phyloP scores from a whole-genome alignment of 1,140 invertebrate genomes.

The Drosophila saltans region DNA sequence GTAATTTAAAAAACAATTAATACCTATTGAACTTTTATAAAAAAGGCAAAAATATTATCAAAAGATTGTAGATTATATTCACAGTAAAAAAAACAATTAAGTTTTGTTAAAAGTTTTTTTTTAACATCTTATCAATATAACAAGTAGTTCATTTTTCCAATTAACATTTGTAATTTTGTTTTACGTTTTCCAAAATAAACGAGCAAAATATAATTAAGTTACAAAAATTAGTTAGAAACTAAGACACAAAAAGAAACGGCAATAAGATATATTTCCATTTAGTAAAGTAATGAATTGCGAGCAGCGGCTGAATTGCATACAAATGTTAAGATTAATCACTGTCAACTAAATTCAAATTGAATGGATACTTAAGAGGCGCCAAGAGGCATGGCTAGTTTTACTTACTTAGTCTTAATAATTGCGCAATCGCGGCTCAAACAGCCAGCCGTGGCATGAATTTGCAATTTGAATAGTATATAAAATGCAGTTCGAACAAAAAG shows the following conservation, averaged over 20 bases:
- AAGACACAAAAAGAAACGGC: constrained; percentile 2
- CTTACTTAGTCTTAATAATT: constrained; percentile 43
- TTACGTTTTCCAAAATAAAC: too few species aligned
- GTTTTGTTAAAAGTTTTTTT: too few species aligned
- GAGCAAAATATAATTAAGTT: background rate
- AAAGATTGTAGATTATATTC: too few species aligned
- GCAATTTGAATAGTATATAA: constrained; percentile 52
- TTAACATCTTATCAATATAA: too few species aligned
- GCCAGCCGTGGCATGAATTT: constrained; percentile 66
- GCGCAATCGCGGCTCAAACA: constrained; percentile 58
- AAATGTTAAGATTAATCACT: constrained; percentile 77
- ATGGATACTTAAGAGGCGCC: constrained; percentile 67
- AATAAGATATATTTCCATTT: background rate
- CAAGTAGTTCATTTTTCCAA: too few species aligned
- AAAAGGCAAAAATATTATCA: too few species aligned
- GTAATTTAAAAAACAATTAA: too few species aligned
- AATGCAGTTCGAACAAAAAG: constrained; percentile 35
- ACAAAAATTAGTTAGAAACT: background rate
- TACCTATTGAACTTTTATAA: too few species aligned
- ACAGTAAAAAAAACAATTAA: too few species aligned
- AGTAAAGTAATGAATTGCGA: constrained; percentile 53
- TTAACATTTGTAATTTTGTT: too few species aligned
- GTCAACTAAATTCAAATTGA: constrained; percentile 70
- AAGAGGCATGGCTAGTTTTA: constrained; percentile 61
- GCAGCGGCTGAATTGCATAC: constrained; percentile 54